phyloP scores from a whole-genome alignment of 2,113 vertebrate species.

The Saguinus midas region DNA sequence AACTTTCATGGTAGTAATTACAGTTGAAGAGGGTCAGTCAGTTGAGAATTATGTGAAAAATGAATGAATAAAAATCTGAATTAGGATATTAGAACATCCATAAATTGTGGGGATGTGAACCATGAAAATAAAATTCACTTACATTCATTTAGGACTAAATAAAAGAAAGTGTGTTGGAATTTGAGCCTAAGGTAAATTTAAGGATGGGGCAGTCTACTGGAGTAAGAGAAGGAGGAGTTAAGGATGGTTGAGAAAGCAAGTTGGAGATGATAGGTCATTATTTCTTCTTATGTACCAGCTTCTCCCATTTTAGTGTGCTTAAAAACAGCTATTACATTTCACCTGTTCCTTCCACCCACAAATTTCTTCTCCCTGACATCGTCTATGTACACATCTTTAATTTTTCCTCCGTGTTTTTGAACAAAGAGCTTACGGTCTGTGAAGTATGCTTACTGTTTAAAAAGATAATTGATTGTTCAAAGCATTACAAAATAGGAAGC shows the following conservation, averaged over 20 bases:
- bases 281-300: slow-evolving; percentile 46
- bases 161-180: slow-evolving; percentile 69
- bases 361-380: not conserved
- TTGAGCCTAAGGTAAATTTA: slow-evolving; percentile 64
- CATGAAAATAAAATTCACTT: slow-evolving; percentile 78
- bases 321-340: slow-evolving; percentile 50
- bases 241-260: not conserved
- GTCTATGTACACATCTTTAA: slow-evolving; percentile 48
- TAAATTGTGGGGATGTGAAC: slow-evolving; percentile 72
- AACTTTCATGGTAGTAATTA: slow-evolving; percentile 86
- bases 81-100: slow-evolving; percentile 74
- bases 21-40: slow-evolving; percentile 85
- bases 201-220: not conserved
- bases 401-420: slow-evolving; percentile 46
- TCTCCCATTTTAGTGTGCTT: not conserved
- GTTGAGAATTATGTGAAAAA: slow-evolving; percentile 85
- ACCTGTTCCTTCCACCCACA: not conserved
- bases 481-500: slow-evolving; percentile 3
- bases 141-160: slow-evolving; percentile 67
- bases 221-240: not conserved
- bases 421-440: not conserved
- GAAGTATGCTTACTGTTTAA: slow-evolving; percentile 14
- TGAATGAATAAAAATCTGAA: slow-evolving; percentile 82
- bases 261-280: not conserved
- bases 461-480: slow-evolving; percentile 11